Conservation (phyloP, 2,113 vertebrate species). For the Gorsachius goisagi region DNA sequence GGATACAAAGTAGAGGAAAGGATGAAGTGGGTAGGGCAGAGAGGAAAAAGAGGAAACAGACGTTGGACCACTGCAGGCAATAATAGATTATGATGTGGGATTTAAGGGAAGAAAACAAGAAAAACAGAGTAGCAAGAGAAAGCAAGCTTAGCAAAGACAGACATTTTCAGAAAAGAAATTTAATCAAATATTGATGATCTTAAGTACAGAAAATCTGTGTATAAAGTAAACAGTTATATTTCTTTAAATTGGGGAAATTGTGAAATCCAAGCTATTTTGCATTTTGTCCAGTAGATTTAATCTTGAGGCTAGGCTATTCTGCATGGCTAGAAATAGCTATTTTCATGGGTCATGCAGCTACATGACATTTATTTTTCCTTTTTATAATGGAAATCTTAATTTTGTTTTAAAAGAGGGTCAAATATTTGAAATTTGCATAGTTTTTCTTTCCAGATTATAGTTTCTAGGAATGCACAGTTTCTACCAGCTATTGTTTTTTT, state of each 20-base stretch:
- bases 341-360: neutral
- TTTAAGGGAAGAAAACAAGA: conserved; percentile 1
- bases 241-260: neutral
- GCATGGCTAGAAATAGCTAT: neutral
- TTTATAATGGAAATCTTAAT: neutral
- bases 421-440: neutral
- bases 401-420: neutral
- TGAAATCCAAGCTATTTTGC: neutral
- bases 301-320: neutral
- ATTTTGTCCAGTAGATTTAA: neutral
- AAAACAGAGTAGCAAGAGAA: neutral
- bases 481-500: neutral
- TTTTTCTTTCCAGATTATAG: neutral
- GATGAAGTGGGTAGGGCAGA: neutral
- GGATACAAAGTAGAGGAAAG: neutral
- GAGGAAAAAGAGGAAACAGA: conserved; percentile 32
- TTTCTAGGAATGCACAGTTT: neutral
- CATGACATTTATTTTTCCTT: neutral
- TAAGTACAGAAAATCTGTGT: neutral
- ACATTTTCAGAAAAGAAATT: neutral
- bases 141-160: neutral
- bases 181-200: neutral
- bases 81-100: neutral
- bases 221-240: neutral
- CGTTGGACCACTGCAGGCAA: neutral